phyloP scores from a whole-genome alignment of 2,113 vertebrate species.

The Peromyscus californicus region DNA sequence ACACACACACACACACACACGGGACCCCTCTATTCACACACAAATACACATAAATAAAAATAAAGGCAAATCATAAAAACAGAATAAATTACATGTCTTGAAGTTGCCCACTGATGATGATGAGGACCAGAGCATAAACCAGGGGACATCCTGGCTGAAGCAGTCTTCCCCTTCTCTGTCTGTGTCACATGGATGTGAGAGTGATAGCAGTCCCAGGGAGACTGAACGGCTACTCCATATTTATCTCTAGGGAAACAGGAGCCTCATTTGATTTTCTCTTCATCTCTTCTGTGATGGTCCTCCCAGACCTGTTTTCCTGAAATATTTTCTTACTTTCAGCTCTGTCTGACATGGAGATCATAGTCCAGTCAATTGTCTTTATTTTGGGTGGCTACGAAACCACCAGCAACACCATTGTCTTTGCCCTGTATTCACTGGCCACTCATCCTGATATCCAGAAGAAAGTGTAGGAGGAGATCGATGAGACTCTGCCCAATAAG shows the following conservation, averaged over 20 bases:
- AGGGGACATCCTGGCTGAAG: no score
- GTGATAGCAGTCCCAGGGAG: background rate
- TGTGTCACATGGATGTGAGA: background rate
- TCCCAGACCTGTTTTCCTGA: background rate
- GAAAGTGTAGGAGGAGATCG: background rate
- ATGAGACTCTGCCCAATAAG: background rate
- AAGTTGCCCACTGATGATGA: background rate
- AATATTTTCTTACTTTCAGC: background rate
- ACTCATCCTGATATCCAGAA: slow-evolving; percentile 59
- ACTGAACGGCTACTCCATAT: background rate
- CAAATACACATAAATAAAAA: background rate
- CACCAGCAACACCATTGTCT: background rate
- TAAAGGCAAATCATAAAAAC: background rate
- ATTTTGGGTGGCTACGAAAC: background rate
- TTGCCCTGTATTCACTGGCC: slow-evolving; percentile 11
- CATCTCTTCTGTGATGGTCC: no score
- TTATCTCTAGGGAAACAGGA: background rate
- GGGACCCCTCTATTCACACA: background rate
- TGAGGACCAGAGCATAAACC: no score
- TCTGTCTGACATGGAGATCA: background rate
- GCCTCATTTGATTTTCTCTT: background rate
- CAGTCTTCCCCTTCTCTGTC: background rate
- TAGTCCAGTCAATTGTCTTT: background rate
- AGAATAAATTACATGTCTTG: background rate
- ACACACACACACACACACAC: background rate